Evolutionary conservation across 2,113 vertebrate genomes (phyloP).

Genomic region (Podiceps cristatus): DNA sequence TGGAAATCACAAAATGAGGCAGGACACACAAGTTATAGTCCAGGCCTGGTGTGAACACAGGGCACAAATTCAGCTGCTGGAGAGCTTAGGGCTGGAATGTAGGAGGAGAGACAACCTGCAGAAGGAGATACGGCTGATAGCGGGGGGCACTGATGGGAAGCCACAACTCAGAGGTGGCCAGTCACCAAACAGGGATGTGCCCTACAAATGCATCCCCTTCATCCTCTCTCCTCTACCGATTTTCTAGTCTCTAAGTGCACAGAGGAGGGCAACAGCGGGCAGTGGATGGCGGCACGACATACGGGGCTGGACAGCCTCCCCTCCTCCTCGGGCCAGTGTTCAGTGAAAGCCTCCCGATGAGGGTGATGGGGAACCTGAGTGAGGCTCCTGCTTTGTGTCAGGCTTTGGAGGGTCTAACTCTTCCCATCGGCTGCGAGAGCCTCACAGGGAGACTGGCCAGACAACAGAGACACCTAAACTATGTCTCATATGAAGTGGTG

Average conservation of each 20-base stretch:
- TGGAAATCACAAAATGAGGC: neutral
- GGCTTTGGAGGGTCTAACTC: neutral
- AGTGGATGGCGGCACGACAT: rapidly evolving
- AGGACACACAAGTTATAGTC: neutral
- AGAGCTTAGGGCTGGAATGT: neutral
- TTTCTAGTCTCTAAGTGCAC: neutral
- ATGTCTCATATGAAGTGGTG: neutral
- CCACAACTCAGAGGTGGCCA: neutral
- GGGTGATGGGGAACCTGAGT: neutral
- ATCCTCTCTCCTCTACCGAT: neutral
- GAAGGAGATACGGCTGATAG: neutral
- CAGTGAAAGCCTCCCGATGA: neutral
- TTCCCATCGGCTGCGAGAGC: neutral
- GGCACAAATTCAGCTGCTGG: neutral
- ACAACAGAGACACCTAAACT: neutral
- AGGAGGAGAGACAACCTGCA: neutral
- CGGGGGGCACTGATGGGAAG: neutral
- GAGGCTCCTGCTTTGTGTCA: neutral
- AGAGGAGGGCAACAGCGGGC: neutral
- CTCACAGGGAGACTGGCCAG: rapidly evolving
- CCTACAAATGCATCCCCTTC: neutral
- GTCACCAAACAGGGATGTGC: neutral
- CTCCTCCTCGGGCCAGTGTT: too few species aligned
- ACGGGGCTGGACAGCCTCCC: neutral
- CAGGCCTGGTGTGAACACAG: neutral